Conservation (phyloP, 2,888 invertebrate species). For the Adela reaumurella region DNA sequence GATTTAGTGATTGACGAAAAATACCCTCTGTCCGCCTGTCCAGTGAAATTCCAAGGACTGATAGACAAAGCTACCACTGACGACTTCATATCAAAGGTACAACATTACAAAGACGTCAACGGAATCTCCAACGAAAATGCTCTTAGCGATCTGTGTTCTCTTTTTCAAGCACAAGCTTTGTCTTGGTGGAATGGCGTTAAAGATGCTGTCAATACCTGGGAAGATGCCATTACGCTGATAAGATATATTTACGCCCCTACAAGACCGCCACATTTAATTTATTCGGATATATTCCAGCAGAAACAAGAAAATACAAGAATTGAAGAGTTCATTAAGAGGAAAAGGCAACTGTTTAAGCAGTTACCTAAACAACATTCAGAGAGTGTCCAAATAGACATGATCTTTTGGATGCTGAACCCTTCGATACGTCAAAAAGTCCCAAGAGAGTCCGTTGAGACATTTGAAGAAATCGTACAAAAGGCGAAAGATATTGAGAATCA, state of each 20-base stretch:
- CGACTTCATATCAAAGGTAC: background rate
- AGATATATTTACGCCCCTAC: background rate
- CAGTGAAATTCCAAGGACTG: background rate
- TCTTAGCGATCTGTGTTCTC: background rate
- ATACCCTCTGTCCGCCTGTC: background rate
- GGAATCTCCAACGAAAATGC: background rate
- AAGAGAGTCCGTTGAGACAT: background rate
- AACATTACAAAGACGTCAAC: background rate
- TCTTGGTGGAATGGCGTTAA: background rate
- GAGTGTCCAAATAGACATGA: background rate
- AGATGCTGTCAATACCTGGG: background rate
- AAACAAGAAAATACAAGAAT: background rate
- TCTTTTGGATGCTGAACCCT: background rate
- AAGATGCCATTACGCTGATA: background rate
- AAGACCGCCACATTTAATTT: background rate
- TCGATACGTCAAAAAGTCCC: background rate
- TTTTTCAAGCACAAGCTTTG: background rate
- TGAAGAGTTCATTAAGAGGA: background rate
- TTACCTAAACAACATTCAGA: background rate
- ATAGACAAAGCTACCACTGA: background rate
- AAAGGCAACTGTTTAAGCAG: background rate
- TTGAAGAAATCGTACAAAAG: background rate
- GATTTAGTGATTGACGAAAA: background rate
- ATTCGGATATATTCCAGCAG: background rate
- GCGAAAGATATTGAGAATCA: background rate